These are phyloP conservation scores for Trichacis sp. DNA, from an alignment of 2,888 invertebrate genomes.

Conservation along the genomic window DNA sequence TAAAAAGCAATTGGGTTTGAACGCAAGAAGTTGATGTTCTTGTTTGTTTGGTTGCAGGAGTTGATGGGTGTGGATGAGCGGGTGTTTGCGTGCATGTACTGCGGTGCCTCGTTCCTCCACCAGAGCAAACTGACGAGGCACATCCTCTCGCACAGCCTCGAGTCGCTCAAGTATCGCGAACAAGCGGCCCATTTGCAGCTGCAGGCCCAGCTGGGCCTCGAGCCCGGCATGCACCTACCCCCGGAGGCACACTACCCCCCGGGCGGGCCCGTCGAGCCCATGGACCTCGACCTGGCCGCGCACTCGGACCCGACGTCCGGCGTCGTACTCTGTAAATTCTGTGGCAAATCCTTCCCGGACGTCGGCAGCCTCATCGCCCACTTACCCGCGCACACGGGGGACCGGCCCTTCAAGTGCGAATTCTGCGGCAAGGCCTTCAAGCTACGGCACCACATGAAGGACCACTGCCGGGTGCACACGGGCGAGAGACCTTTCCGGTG, in stretches of 20 bases:
- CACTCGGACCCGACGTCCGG: slow-evolving; percentile 77
- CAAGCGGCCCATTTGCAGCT: slow-evolving; percentile 72
- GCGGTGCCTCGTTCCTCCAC: slow-evolving; percentile 88
- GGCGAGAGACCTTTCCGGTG: slow-evolving; percentile 92
- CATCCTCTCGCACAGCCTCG: slow-evolving; percentile 89
- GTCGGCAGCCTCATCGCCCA: slow-evolving; percentile 89
- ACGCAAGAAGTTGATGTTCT: slow-evolving; percentile 92
- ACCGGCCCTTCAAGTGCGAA: slow-evolving; percentile 92
- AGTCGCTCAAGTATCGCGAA: slow-evolving; percentile 88
- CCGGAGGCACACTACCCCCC: slow-evolving; percentile 67
- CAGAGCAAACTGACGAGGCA: slow-evolving; percentile 92
- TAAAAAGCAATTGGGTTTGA: slow-evolving; percentile 19
- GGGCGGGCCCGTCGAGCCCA: slow-evolving; percentile 69
- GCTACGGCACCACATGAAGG: slow-evolving; percentile 93
- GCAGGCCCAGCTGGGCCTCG: slow-evolving; percentile 69
- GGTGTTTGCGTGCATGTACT: slow-evolving; percentile 88
- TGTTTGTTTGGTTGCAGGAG: slow-evolving; percentile 92
- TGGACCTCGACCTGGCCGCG: slow-evolving; percentile 75
- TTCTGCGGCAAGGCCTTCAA: slow-evolving; percentile 95
- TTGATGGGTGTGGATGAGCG: slow-evolving; percentile 80
- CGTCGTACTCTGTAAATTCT: slow-evolving; percentile 91
- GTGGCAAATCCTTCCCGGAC: slow-evolving; percentile 92
- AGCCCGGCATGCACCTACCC: slow-evolving; percentile 64
- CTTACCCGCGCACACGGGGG: slow-evolving; percentile 90
- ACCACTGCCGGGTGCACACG: slow-evolving; percentile 92